These are phyloP conservation scores for Sarcophaga caerulescens DNA, from an alignment of 2,888 invertebrate genomes.

Conservation along the genomic window DNA sequence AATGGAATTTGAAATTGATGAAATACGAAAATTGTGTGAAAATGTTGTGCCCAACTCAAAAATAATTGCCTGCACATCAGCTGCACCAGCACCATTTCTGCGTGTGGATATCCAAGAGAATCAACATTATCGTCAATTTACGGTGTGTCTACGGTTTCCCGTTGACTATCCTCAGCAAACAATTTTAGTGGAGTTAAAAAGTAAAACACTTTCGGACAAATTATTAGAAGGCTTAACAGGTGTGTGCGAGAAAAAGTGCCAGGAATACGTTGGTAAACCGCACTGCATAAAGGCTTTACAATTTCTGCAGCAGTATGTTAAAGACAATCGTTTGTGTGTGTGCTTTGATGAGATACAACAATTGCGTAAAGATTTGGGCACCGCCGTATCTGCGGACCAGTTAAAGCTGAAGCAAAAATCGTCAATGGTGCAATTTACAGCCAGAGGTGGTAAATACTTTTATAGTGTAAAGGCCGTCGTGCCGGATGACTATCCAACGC, in stretches of 20 bases:
- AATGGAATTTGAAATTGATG: constrained; percentile 85
- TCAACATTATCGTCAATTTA: constrained; percentile 83
- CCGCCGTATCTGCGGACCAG: constrained; percentile 81
- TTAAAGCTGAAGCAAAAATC: constrained; percentile 86
- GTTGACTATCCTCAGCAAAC: constrained; percentile 83
- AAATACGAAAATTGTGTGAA: constrained; percentile 85
- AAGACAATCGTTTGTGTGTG: constrained; percentile 87
- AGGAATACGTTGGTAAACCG: constrained; percentile 83
- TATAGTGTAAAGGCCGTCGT: constrained; percentile 84
- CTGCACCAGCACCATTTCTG: constrained; percentile 84
- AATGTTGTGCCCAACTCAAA: constrained; percentile 84
- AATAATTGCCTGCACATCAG: constrained; percentile 85
- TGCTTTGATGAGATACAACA: constrained; percentile 87
- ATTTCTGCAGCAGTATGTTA: constrained; percentile 84
- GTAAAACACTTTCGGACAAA: constrained; percentile 85
- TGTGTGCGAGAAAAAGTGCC: constrained; percentile 84
- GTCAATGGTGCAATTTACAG: constrained; percentile 83
- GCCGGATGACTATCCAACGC: constrained; percentile 85
- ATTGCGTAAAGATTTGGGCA: constrained; percentile 82
- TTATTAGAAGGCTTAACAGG: constrained; percentile 84
- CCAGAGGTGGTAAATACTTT: constrained; percentile 84
- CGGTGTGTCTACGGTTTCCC: constrained; percentile 86
- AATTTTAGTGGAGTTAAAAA: constrained; percentile 86
- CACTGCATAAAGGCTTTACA: constrained; percentile 83
- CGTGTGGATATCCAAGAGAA: constrained; percentile 86